Evolutionary conservation across 2,113 vertebrate genomes (phyloP), one percentile per base, ranked within the genome.

Genomic region (Ploceus nigricollis): DNA sequence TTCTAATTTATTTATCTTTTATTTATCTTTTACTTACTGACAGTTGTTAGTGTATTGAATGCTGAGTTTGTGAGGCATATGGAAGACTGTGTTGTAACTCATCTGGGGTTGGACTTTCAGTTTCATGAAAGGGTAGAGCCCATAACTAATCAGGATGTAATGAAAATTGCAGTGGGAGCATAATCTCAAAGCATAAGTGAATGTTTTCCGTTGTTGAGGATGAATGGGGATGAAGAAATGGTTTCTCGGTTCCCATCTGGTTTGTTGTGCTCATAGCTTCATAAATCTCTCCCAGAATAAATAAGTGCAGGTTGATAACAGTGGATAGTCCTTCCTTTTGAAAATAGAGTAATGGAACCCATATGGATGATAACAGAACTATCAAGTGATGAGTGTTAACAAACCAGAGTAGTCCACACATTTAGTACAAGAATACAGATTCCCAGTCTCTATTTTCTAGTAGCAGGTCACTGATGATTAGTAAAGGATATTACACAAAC

Each of bases 211-310:
- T 23, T 83, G 63, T 27, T 60, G 45, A 79, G 48, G 44, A 27
- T 81, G 70, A 82, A 94, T 69, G 39, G n/a, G 40, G 19, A 56
- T 88, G 56, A 88, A 93, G 54, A 64, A 92, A 47, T 42, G 22
- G 31, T 57, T 90, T 82, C 64, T 94, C 21, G 2, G 13, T 90
- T 95, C 87, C 60, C 64, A 23, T 92, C 75, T 87, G 85, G 60
- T 87, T 91, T 10, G 7, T 69, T 93, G 65, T 11, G 8, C 57
- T 86, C 57, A 78, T 50, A 84, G 72, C 85, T 80, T 90, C 68
- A 73, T 94, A 92, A 94, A 95, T 92, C 72, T 94, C 31, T 65
- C 37, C 24, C 25, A 39, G 30, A 92, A 79, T 80, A 80, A 90
- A 72, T 64, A 78, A 90, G 27, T 44, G 30, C 42, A 35, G 30